These are phyloP conservation scores for Hafferia zeledoni DNA, from an alignment of 2,797 vertebrate species.

Conservation along the genomic window DNA sequence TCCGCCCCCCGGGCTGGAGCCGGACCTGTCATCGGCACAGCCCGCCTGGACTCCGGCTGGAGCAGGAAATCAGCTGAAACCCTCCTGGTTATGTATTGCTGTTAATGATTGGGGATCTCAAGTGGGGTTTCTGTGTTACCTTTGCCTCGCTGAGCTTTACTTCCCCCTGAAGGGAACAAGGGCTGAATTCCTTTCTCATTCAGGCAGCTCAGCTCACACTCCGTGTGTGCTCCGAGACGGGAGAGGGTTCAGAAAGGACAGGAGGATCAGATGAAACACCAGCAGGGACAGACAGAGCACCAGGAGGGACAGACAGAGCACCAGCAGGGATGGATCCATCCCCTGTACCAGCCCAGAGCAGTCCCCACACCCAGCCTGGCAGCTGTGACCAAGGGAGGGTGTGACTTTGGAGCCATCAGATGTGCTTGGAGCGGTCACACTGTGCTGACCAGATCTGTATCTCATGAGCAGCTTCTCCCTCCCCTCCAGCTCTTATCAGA, in stretches of 20 bases:
- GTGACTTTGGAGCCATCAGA: not conserved
- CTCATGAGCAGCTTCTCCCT: not conserved
- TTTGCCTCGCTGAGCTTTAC: constrained; percentile 41
- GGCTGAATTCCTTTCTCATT: constrained; percentile 55
- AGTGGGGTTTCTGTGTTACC: constrained; percentile 47
- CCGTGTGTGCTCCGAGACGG: fast-evolving
- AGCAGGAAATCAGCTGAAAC: constrained; percentile 47
- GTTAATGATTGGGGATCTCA: constrained; percentile 73
- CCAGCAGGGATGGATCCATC: not conserved
- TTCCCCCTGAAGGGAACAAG: constrained; percentile 19
- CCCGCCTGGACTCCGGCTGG: not conserved
- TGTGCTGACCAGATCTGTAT: not conserved
- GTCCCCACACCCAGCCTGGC: not conserved
- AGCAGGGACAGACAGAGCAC: not conserved
- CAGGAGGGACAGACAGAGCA: not conserved
- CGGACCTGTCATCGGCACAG: not conserved
- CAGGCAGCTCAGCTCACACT: not conserved
- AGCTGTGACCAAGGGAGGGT: fast-evolving
- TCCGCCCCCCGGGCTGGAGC: not conserved
- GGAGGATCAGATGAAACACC: not conserved
- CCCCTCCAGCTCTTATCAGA: not conserved
- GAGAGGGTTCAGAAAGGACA: not conserved
- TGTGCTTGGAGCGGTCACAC: not conserved
- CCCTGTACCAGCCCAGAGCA: not conserved
- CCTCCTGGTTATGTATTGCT: constrained; percentile 56